phyloP scores from a whole-genome alignment of 2,888 invertebrate species.

The Deilephila elpenor region DNA sequence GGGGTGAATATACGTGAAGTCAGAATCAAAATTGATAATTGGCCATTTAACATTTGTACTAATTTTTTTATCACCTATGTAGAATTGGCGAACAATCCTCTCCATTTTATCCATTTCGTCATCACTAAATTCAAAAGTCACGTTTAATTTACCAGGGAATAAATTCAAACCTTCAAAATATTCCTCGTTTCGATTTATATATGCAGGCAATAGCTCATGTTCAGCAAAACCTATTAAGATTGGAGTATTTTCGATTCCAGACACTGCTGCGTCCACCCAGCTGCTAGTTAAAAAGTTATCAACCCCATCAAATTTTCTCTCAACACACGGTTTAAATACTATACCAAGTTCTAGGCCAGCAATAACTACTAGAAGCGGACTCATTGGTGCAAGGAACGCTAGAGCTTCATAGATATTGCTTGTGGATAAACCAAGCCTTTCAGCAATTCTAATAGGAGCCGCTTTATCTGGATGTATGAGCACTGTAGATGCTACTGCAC shows the following conservation, averaged over 20 bases:
- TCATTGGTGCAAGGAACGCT: constrained; percentile 44
- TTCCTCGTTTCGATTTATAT: constrained; percentile 39
- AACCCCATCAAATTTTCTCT: constrained; percentile 50
- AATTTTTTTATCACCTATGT: constrained; percentile 56
- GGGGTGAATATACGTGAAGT: constrained; percentile 57
- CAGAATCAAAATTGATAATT: constrained; percentile 58
- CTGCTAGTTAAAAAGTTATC: constrained; percentile 48
- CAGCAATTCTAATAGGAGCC: constrained; percentile 50
- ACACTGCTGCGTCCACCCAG: constrained; percentile 41
- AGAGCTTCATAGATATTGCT: constrained; percentile 49
- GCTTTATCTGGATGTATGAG: constrained; percentile 40
- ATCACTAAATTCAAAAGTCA: constrained; percentile 43
- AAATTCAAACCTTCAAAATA: constrained; percentile 45
- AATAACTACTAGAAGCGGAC: constrained; percentile 46
- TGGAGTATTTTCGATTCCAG: constrained; percentile 44
- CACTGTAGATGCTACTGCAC: constrained; percentile 39
- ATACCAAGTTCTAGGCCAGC: constrained; percentile 41
- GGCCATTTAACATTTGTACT: constrained; percentile 41
- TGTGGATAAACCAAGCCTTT: constrained; percentile 46
- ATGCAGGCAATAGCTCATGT: constrained; percentile 43
- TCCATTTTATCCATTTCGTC: constrained; percentile 45
- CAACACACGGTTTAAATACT: constrained; percentile 49
- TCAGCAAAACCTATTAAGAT: constrained; percentile 52
- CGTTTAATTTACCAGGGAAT: constrained; percentile 41
- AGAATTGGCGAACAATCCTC: constrained; percentile 51